These are phyloP conservation scores for Nyctibius bracteatus DNA, from an alignment of 2,113 vertebrate genomes.

Conservation along the genomic window DNA sequence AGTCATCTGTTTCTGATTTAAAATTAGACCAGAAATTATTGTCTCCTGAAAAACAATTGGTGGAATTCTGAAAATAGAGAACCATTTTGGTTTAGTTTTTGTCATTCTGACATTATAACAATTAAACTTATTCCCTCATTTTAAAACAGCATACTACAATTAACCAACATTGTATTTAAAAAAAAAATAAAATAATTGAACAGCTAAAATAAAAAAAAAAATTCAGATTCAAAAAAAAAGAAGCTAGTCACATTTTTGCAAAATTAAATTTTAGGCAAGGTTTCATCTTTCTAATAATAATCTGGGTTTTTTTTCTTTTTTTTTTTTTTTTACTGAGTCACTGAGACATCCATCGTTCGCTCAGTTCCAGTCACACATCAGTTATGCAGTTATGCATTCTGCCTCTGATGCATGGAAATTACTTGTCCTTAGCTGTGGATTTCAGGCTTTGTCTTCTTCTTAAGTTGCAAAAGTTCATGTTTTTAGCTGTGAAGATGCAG, in stretches of 20 bases:
- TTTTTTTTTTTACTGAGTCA: background rate
- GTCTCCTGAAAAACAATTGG: background rate
- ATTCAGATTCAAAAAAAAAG: background rate
- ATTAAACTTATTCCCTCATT: background rate
- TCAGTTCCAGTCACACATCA: background rate
- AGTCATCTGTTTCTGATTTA: background rate
- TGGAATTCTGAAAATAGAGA: background rate
- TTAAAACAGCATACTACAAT: background rate
- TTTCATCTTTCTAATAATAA: background rate
- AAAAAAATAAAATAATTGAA: background rate
- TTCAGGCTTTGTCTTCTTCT: background rate
- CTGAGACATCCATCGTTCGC: background rate
- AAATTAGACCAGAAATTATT: background rate
- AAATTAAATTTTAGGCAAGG: background rate
- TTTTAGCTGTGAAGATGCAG: background rate
- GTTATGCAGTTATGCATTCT: background rate
- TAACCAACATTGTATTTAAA: background rate
- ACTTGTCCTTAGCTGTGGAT: background rate
- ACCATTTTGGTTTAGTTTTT: background rate
- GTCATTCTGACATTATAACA: background rate
- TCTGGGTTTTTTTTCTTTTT: too few species aligned
- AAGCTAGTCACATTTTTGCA: background rate
- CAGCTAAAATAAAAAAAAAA: background rate
- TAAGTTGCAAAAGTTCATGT: background rate
- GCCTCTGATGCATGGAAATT: background rate